Evolutionary conservation across 2,113 vertebrate species (phyloP), one percentile per base, ranked within the genome.

Genomic region (Hipposideros armiger): DNA sequence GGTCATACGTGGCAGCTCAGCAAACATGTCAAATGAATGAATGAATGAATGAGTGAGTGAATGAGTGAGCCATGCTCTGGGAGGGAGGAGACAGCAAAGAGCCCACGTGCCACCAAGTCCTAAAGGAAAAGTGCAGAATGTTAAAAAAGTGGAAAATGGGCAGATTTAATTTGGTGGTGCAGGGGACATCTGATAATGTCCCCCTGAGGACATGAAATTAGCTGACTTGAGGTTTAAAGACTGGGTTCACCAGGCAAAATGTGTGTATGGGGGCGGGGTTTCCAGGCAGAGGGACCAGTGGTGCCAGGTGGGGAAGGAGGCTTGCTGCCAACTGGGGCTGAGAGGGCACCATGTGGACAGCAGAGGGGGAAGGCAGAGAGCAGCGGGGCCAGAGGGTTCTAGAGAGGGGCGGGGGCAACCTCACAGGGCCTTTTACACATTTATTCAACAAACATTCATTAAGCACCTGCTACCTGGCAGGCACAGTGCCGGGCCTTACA

Each of bases 261-360:
- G 32, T 62, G 10, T 26, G 60, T 26, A 20, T 7, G 30, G 36
- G 8, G 7, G 32, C 17, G 24, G 45, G 26, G n/a, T 24, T 24
- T 47, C 9, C 30, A 52, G 22, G 40, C 20, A 28, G 26, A 54
- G 67, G 32, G 30, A 58, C 42, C 4, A 54, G 52, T 50, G 32
- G 32, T 15, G 26, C 32, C 4, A 8, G 72, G 40, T 16, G 11
- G 76, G 16, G 16, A 4, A 36, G 58, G 69, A 1, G 24, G 32
- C 10, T 20, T 1, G 54, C 9, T 6, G 66, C 8, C 1, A 0
- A 4, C 0, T 7, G 8, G 45, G 50, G 36, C 40, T 54, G 9
- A 26, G 20, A n/a, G 32, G 60, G 26, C 17, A 4, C 11, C 4
- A 4, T 17, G 30, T 4, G 13, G 19, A 4, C 47, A 13, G 47